Percentiles rank a stretch among this genome's conserved stretches.
phyloP scores from a whole-genome alignment of 2,888 invertebrate species.

The Ormyrus labotus region DNA sequence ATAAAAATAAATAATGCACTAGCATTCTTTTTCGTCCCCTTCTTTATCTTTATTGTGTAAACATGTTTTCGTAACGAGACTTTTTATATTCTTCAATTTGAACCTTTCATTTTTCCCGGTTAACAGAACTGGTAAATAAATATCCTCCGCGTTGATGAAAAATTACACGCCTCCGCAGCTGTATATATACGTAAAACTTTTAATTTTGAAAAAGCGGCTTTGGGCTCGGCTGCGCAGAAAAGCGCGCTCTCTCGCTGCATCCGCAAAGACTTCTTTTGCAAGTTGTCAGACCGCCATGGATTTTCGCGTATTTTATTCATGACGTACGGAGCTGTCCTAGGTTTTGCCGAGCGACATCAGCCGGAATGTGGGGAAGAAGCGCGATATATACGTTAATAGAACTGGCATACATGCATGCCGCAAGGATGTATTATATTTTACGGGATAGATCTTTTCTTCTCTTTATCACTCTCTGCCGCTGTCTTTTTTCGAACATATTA shows the following conservation, averaged over 20 bases:
- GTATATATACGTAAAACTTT: slow-evolving; percentile 7
- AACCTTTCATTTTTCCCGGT: too few relatives aligned
- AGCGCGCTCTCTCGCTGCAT: slow-evolving; percentile 46
- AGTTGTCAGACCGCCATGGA: slow-evolving; percentile 58
- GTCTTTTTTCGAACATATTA: slow-evolving; percentile 20
- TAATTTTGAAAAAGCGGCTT: slow-evolving; percentile 34
- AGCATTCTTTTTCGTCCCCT: too few relatives aligned
- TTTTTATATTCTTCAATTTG: too few relatives aligned
- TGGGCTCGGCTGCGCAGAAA: slow-evolving; percentile 44
- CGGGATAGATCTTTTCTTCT: slow-evolving; percentile 23
- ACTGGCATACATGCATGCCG: slow-evolving; percentile 28
- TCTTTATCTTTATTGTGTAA: too few relatives aligned
- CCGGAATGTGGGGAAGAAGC: slow-evolving; percentile 15
- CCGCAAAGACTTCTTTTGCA: slow-evolving; percentile 40
- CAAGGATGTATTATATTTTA: slow-evolving; percentile 25
- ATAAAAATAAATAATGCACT: too few relatives aligned
- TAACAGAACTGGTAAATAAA: too few relatives aligned
- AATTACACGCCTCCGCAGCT: slow-evolving; percentile 11
- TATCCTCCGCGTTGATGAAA: not conserved
- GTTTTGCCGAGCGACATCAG: slow-evolving; percentile 55
- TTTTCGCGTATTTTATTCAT: slow-evolving; percentile 66
- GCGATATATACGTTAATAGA: slow-evolving; percentile 44
- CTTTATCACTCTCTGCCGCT: slow-evolving; percentile 27
- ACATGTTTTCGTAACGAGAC: too few relatives aligned
- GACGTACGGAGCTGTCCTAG: slow-evolving; percentile 63